Conservation (phyloP, 2,113 vertebrate species). For the Bubo scandiacus region DNA sequence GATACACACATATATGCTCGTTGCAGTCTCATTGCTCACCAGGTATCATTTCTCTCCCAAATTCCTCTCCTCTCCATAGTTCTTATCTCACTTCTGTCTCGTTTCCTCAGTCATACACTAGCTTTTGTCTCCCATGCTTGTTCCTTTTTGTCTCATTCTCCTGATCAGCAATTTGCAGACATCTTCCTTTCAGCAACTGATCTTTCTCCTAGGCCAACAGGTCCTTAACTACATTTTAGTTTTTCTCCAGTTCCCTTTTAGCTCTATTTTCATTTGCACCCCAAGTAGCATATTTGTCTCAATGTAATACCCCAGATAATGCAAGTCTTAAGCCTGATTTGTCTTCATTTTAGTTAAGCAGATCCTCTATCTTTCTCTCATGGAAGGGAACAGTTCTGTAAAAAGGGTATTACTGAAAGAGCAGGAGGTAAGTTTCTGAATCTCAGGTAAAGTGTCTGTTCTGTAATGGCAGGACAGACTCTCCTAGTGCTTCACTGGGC, state of each 20-base stretch:
- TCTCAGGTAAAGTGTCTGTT: neutral
- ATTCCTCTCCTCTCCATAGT: neutral
- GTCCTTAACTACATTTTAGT: neutral
- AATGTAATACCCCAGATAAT: neutral
- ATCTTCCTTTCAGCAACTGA: neutral
- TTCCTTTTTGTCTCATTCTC: neutral
- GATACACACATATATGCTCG: fast-evolving
- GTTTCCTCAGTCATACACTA: neutral
- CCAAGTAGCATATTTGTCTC: neutral
- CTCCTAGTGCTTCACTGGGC: neutral
- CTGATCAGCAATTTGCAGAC: neutral
- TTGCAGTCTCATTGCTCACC: neutral
- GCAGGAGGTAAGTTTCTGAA: neutral
- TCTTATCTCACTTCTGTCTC: neutral
- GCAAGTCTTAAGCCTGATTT: neutral
- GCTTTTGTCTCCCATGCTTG: neutral
- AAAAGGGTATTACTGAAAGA: neutral
- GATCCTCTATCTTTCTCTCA: neutral
- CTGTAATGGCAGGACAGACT: neutral
- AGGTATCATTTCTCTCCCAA: neutral
- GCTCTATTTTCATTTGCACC: neutral
- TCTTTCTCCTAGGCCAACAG: neutral
- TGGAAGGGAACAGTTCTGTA: neutral
- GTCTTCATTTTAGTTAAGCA: neutral
- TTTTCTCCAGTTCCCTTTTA: neutral